Conservation (phyloP, 2,888 invertebrate genomes). For the Lypha dubia region DNA sequence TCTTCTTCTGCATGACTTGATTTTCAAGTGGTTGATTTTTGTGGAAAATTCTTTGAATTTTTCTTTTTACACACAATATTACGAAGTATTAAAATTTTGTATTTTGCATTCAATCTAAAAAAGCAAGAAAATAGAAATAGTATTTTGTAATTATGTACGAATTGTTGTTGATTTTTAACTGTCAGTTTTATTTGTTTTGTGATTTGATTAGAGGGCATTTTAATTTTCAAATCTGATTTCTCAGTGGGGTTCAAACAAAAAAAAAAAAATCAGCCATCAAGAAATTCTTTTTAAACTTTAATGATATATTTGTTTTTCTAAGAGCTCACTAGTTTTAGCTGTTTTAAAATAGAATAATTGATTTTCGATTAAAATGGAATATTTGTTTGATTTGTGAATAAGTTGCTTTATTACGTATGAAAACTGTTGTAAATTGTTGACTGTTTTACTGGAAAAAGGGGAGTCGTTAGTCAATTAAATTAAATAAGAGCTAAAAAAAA, state of each 20-base stretch:
- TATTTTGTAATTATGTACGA: constrained; percentile 63
- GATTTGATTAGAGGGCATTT: constrained; percentile 72
- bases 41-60: constrained; percentile 65
- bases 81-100: constrained; percentile 36
- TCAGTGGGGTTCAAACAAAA: not conserved
- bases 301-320: constrained; percentile 66
- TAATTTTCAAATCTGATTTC: constrained; percentile 21
- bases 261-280: no score
- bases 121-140: no score
- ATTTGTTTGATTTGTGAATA: constrained; percentile 12
- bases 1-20: constrained; percentile 56
- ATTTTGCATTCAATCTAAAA: constrained; percentile 59
- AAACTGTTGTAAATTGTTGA: not conserved
- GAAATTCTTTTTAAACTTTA: constrained; percentile 55
- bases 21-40: constrained; percentile 64
- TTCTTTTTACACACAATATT: not conserved
- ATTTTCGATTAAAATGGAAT: constrained; percentile 2
- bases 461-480: not conserved
- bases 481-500: not conserved
- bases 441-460: not conserved
- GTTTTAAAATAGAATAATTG: constrained; percentile 11
- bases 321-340: constrained; percentile 17
- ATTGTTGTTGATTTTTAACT: constrained; percentile 72
- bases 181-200: constrained; percentile 69
- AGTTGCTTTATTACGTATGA: not conserved